These are phyloP conservation scores for Montipora foliosa DNA, from an alignment of 64 coral and sea anemone genomes.

Conservation along the genomic window DNA sequence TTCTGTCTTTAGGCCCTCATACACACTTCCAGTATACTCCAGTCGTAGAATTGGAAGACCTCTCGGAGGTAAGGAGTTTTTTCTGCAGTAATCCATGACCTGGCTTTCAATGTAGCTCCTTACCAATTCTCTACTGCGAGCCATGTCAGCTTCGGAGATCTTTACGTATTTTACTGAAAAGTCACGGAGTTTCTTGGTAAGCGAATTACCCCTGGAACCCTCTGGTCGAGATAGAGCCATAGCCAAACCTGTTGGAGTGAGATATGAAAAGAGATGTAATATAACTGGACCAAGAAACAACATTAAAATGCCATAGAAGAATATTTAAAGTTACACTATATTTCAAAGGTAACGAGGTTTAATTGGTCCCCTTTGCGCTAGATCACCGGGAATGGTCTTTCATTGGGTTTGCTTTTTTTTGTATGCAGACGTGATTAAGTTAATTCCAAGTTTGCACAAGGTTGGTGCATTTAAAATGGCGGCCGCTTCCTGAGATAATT, in stretches of 20 bases:
- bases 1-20: constrained; percentile 59
- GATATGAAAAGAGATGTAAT: too few species aligned
- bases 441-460: too few species aligned
- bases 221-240: background rate
- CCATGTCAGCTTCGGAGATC: constrained; percentile 15
- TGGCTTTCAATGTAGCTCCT: constrained; percentile 19
- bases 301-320: too few species aligned
- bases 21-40: constrained; percentile 66
- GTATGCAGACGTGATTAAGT: too few species aligned
- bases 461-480: too few species aligned
- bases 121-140: constrained; percentile 37
- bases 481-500: too few species aligned
- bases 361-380: too few species aligned
- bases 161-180: constrained; percentile 49
- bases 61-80: background rate
- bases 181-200: constrained; percentile 38
- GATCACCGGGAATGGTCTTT: too few species aligned
- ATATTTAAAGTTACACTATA: too few species aligned
- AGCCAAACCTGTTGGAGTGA: background rate
- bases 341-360: too few species aligned
- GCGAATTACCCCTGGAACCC: background rate
- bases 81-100: constrained; percentile 1
- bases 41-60: constrained; percentile 17
- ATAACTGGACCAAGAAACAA: too few species aligned
- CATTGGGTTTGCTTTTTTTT: too few species aligned